Evolutionary conservation across 2,888 invertebrate species (phyloP).

Genomic region (Steinernema hermaphroditum): DNA sequence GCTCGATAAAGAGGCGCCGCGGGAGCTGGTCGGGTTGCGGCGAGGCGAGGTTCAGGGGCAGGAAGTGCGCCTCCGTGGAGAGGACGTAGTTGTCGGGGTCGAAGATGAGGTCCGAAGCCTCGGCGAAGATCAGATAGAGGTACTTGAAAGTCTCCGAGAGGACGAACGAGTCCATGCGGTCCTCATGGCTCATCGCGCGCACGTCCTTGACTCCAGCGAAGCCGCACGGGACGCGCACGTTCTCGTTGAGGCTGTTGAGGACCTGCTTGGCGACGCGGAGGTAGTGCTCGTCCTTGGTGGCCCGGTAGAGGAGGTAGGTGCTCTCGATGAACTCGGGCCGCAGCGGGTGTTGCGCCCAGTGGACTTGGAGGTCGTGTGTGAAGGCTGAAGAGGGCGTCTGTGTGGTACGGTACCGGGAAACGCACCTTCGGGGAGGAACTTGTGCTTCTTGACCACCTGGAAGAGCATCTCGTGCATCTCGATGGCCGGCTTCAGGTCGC

Average conservation of each 20-base stretch:
- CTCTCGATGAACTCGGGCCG: slow-evolving; percentile 96
- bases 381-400: slow-evolving; percentile 77
- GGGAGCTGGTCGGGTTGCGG: slow-evolving; percentile 40
- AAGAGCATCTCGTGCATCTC: slow-evolving; percentile 98
- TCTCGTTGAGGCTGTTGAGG: slow-evolving; percentile 83
- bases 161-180: slow-evolving; percentile 96
- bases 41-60: slow-evolving; percentile 75
- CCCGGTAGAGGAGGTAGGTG: slow-evolving; percentile 90
- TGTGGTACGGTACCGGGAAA: background rate
- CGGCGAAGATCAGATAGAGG: slow-evolving; percentile 87
- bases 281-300: slow-evolving; percentile 93
- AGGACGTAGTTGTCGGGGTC: slow-evolving; percentile 70
- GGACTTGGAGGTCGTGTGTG: slow-evolving; percentile 94
- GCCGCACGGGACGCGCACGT: slow-evolving; percentile 90
- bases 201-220: slow-evolving; percentile 97
- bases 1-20: slow-evolving; percentile 51
- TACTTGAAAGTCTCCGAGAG: slow-evolving; percentile 97
- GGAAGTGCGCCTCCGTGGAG: slow-evolving; percentile 83
- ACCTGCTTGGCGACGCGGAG: slow-evolving; percentile 87
- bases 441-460: slow-evolving; percentile 95
- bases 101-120: slow-evolving; percentile 75
- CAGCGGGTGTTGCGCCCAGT: slow-evolving; percentile 96
- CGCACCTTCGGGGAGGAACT: slow-evolving; percentile 85
- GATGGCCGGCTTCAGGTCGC: slow-evolving; percentile 94
- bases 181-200: slow-evolving; percentile 81